Evolutionary conservation across 2,797 vertebrate genomes (phyloP), one percentile per base, ranked within the genome.

Genomic region (Sciaenops ocellatus): DNA sequence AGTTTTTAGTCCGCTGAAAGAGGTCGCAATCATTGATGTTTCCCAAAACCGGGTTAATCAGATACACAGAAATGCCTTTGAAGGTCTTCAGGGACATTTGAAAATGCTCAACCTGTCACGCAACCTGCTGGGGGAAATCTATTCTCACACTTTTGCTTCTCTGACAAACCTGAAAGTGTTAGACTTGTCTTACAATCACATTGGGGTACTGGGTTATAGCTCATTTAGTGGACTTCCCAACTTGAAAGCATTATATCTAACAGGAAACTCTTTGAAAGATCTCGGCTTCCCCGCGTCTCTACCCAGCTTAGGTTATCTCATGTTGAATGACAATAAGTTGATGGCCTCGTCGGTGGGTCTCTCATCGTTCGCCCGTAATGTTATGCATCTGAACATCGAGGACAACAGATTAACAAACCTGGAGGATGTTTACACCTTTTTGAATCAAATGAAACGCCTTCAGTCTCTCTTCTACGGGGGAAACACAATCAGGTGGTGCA

Each of bases 141-240:
- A 94, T 0, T 63, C 92, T 26, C 11, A 91, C 52, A 89, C 92
- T 20, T 98, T 98, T 89, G 61, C 85, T 0, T 81, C 85, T 30
- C 87, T 95, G 3, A 59, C 1, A 1, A 90, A 80, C 24, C 61
- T 98, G 3, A 9, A 0, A 1, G 34, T 72, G 18, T 87, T 99
- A 30, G 95, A 97, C 94, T 91, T 98, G 69, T 94, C 96, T 52
- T 70, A 94, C 79, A 99, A 98, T 80, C 95, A 97, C 67, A 97
- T 98, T 2, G 95, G 96, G 1, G 82, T 74, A 1, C 92, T 98
- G 73, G 85, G 76, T 52, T 12, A 24, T 0, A 0, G 54, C 0
- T 93, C 97, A 1, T 98, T 99, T 86, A 51, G 3, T 0, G 83
- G 82, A 7, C 94, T 98, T 68, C 2, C 60, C 22, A 83, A 81